Percentiles rank a stretch among this genome's conserved stretches.
Conservation (phyloP, 1,140 invertebrate genomes). For the Holcopasites calliopsidis region DNA sequence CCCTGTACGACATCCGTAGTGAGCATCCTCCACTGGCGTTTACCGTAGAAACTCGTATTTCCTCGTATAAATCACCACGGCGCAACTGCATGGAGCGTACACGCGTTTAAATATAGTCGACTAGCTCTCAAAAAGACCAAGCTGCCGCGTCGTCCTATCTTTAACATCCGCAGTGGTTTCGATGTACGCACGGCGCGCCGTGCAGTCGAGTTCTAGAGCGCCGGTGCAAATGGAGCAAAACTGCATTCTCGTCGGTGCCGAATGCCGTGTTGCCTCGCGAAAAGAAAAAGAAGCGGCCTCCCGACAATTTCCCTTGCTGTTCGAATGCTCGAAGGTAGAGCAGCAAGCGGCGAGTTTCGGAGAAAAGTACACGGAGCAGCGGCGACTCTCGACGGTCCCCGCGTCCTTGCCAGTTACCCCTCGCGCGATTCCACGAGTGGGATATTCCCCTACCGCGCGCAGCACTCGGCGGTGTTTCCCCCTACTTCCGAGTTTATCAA, state of each 20-base stretch:
- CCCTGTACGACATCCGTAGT: neutral
- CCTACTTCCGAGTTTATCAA: constrained; percentile 20
- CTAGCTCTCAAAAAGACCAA: constrained; percentile 5
- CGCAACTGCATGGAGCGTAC: neutral
- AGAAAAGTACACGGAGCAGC: constrained; percentile 27
- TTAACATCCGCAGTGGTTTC: neutral
- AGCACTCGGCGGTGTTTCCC: constrained; percentile 12
- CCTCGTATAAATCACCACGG: neutral
- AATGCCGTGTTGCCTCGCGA: no score
- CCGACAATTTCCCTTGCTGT: constrained; percentile 26
- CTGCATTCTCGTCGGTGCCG: neutral
- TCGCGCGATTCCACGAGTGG: constrained; percentile 1
- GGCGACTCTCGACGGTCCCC: constrained; percentile 55
- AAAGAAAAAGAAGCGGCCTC: neutral
- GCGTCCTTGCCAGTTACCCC: constrained; percentile 64
- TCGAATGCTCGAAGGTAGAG: no score
- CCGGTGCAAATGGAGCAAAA: neutral
- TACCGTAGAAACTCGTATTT: neutral
- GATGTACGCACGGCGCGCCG: neutral
- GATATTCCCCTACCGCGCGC: constrained; percentile 25
- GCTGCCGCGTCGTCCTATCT: neutral
- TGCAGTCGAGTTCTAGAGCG: neutral
- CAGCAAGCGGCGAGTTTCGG: neutral
- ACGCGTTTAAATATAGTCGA: neutral
- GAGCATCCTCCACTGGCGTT: neutral